Evolutionary conservation across 2,888 invertebrate genomes (phyloP).

Genomic region (Noctua pronuba): DNA sequence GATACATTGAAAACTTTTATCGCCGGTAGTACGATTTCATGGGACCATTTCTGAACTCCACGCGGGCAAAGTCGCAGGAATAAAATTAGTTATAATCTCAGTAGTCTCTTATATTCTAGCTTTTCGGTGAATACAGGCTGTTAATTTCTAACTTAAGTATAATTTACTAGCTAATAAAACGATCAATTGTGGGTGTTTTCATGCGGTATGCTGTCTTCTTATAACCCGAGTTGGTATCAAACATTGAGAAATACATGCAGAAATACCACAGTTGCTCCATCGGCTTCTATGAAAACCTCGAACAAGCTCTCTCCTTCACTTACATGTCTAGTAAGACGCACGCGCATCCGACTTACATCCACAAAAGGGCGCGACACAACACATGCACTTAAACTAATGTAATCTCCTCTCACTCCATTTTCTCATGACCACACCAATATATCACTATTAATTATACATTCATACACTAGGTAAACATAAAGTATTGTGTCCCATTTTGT

Average conservation of each 20-base stretch:
- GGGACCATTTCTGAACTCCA: background rate
- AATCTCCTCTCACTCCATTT: conserved; percentile 79
- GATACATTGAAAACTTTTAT: background rate
- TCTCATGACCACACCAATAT: conserved; percentile 87
- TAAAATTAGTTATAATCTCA: background rate
- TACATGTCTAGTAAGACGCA: conserved; percentile 12
- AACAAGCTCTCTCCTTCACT: background rate
- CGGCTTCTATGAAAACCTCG: background rate
- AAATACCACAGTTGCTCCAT: background rate
- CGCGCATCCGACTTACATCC: conserved; percentile 13
- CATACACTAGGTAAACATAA: conserved; percentile 88
- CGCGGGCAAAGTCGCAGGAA: background rate
- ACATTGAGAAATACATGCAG: background rate
- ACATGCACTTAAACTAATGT: conserved; percentile 59
- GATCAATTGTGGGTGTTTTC: background rate
- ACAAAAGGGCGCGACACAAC: conserved; percentile 40
- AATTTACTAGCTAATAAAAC: background rate
- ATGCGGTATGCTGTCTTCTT: background rate
- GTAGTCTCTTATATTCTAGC: background rate
- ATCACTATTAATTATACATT: conserved; percentile 89
- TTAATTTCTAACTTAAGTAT: background rate
- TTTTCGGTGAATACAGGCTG: background rate
- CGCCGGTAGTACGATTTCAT: background rate
- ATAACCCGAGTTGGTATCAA: background rate
- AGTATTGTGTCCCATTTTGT: conserved; percentile 81